Evolutionary conservation across 1,140 invertebrate species (phyloP).

Genomic region (Bombus huntii): DNA sequence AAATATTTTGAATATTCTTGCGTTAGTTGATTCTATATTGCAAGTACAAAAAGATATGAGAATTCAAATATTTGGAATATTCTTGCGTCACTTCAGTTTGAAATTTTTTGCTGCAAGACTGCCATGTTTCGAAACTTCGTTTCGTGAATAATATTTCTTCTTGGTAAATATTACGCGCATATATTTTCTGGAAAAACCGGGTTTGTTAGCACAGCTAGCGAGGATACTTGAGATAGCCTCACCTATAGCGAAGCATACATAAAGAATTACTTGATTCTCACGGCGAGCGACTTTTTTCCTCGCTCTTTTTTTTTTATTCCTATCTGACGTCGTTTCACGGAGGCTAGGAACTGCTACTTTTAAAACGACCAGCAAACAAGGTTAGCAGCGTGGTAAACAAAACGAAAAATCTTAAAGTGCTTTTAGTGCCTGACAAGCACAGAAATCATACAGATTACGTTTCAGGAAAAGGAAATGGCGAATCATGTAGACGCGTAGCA

Average conservation of each 20-base stretch:
- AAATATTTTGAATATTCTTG: no score
- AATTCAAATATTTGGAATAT: neutral
- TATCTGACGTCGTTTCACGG: constrained; percentile 8
- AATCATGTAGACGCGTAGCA: no score
- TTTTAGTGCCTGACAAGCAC: constrained; percentile 9
- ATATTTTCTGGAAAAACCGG: neutral
- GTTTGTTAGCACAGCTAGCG: constrained; percentile 27
- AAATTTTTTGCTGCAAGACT: neutral
- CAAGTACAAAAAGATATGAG: no score
- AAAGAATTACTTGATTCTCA: constrained; percentile 43
- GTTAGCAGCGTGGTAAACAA: constrained; percentile 27
- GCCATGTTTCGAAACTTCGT: neutral
- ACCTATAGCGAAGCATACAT: constrained; percentile 23
- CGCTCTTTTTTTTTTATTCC: neutral
- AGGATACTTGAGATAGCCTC: constrained; percentile 14
- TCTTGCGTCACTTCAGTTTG: neutral
- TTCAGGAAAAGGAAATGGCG: neutral
- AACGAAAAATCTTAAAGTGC: constrained; percentile 9
- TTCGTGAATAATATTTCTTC: neutral
- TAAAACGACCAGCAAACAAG: constrained; percentile 29
- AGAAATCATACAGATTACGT: neutral
- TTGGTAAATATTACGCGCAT: neutral
- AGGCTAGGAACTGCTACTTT: neutral
- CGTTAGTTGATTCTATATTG: no score
- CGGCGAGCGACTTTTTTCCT: neutral